phyloP scores from a whole-genome alignment of 2,888 invertebrate species.

The Steinernema scapterisci region DNA sequence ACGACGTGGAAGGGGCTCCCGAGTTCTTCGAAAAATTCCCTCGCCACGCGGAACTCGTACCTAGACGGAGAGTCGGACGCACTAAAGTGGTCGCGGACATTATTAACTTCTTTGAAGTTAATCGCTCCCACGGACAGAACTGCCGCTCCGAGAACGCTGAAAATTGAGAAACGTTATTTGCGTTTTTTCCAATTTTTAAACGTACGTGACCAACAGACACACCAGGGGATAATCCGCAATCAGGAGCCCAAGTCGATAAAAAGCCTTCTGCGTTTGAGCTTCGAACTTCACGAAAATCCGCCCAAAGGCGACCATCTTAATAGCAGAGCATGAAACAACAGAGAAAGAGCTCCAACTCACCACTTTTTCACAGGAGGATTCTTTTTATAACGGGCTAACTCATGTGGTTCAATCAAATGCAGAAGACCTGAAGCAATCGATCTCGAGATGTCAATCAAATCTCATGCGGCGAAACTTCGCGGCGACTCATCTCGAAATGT shows the following conservation, averaged over 20 bases:
- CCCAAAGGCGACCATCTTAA: conserved; percentile 20
- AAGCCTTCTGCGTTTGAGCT: conserved; percentile 52
- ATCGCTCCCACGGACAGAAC: conserved; percentile 54
- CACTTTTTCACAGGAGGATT: not conserved
- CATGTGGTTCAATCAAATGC: not conserved
- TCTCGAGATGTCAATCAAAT: conserved; percentile 8
- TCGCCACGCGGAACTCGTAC: conserved; percentile 62
- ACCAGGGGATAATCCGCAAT: conserved; percentile 54
- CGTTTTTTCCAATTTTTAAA: not conserved
- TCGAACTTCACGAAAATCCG: conserved; percentile 33
- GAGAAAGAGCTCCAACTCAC: not conserved
- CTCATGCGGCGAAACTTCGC: not conserved
- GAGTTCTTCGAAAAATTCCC: conserved; percentile 65
- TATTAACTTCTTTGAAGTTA: conserved; percentile 65
- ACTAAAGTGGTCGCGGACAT: conserved; percentile 65
- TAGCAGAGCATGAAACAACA: not conserved
- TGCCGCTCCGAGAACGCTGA: conserved; percentile 54
- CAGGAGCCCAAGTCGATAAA: conserved; percentile 55
- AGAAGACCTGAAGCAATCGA: conserved; percentile 17
- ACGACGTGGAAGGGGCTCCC: conserved; percentile 65
- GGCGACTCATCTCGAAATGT: conserved; percentile 4
- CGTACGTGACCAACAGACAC: conserved; percentile 53
- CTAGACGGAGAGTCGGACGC: conserved; percentile 62
- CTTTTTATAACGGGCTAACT: not conserved
- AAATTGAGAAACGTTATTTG: not conserved